A percentile compares a stretch with the other conserved stretches of the same genome.
These are phyloP conservation scores for Oryctes rhinoceros DNA, from an alignment of 1,140 invertebrate genomes.

Conservation along the genomic window DNA sequence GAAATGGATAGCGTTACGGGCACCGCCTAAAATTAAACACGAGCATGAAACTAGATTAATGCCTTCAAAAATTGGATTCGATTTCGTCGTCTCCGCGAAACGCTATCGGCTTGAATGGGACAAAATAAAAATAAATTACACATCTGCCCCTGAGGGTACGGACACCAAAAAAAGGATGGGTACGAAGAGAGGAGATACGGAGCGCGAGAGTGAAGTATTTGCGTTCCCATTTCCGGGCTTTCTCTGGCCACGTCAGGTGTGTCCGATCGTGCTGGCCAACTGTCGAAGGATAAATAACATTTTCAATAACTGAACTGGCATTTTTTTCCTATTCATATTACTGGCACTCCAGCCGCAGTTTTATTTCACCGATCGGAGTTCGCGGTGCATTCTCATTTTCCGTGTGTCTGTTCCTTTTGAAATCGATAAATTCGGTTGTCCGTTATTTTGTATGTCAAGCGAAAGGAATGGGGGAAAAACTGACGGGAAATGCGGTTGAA, in stretches of 20 bases:
- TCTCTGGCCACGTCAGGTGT: constrained; percentile 7
- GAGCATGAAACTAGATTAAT: constrained; percentile 15
- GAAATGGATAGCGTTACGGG: constrained; percentile 17
- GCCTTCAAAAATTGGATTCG: constrained; percentile 14
- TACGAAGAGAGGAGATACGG: background rate
- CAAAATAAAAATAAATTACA: constrained; percentile 23
- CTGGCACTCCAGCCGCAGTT: background rate
- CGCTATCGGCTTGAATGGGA: background rate
- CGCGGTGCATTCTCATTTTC: constrained; percentile 17
- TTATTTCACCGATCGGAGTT: background rate
- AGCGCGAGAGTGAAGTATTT: background rate
- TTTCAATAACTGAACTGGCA: constrained; percentile 14
- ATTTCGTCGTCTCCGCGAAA: constrained; percentile 13
- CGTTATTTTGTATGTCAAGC: background rate
- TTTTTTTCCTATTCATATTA: constrained; percentile 10
- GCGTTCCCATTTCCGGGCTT: constrained; percentile 3
- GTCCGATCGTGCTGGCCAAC: constrained; percentile 7
- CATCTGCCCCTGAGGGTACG: background rate
- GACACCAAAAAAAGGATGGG: background rate
- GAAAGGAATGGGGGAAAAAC: background rate
- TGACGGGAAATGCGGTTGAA: background rate
- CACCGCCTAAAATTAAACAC: constrained; percentile 14
- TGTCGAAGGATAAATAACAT: constrained; percentile 7
- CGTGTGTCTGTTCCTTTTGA: background rate
- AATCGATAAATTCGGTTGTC: background rate